Evolutionary conservation across 2,113 vertebrate genomes (phyloP), one percentile per base, ranked within the genome.

Genomic region (Athene cunicularia): DNA sequence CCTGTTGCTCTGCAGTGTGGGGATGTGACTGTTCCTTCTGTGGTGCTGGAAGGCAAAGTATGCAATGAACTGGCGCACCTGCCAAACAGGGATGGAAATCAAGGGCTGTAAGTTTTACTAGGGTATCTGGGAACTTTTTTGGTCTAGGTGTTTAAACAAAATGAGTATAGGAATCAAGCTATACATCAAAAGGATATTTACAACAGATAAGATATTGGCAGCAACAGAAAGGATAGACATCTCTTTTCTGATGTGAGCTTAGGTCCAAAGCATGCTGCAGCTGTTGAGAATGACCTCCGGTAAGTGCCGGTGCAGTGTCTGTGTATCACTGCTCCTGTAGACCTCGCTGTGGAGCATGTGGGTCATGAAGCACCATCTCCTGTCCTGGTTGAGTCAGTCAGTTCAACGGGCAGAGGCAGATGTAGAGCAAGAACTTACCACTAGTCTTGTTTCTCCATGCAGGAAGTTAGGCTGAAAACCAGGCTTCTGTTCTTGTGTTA

Each of bases 261-360:
- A 24, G 47, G 64, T 70, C 63, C 24, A 26, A 83, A 84, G 13
- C 39, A 23, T 52, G 23, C n/a, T 62, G 28, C 76, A 71, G n/a
- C 11, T 77, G 23, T 62, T 45, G 56, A 43, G 52, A 89, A 37
- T 67, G 50, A 74, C 28, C 33, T 75, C 45, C 2, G 1, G 0
- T 35, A 47, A 43, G 24, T 52, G 30, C 33, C 39, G 45, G 14
- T 45, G 49, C 45, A 39, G 45, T 15, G 18, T 37, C 64, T 28
- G 17, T 47, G 35, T 45, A 14, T 62, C 0, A 0, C 58, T 93
- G 30, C 21, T 17, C 12, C 9, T 0, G 0, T 10, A 58, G 71
- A 82, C 26, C 47, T 80, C 3, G 2, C 22, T 84, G 45, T 43
- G 39, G 24, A 55, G 35, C n/a, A 4, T 14, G 15, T 64, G 62